Base-by-base conservation (phyloP, 1,140 invertebrate genomes). In the Andricus grossulariae region DNA sequence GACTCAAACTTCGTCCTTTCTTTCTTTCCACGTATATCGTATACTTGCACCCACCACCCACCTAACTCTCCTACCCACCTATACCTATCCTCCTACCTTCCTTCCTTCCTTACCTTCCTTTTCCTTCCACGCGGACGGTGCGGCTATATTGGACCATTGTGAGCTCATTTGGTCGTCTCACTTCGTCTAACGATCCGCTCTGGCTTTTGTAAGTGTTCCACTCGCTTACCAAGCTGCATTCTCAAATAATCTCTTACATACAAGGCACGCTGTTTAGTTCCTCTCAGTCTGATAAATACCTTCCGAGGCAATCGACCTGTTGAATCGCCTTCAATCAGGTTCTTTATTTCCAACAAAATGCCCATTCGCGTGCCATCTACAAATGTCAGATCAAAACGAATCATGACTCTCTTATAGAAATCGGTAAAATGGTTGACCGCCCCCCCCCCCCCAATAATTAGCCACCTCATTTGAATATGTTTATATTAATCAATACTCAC, bases 61-160 rank as follows among this genome's bases (percentile, higher is more conserved):
- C 60, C 60, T 39, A 51, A 19, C 21, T 18, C 19, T n/a, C 60
- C 60, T 39, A 51, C 45, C 60, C 57, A 73, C 66, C 18, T 21
- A 55, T 12, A 32, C 21, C 50, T 70, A 18, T 25, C 18, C 19
- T 50, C 19, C 25, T 50, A 32, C 32, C 16, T 50, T 55, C 50
- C 2, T 71, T 49, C 21, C 66, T 51, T 55, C 18, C 45, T 78
- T 73, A 32, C 12, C 66, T 66, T 77, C 39, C 72, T 50, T 50
- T 54, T 19, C 54, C 18, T 19, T 19, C 12, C 60, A 39, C 60
- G 21, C 25, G 25, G 25, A 81, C 71, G 18, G 32, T 50, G 76
- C 51, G 73, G 25, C 79, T 76, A 83, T 83, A 83, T 83, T 76
- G 78, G 80, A 76, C 76, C 75, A 82, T 80, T 80, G 57, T 66